Base-by-base conservation (phyloP, 35 echinoderm and acorn worm genomes). In the Chiridota heheva region DNA sequence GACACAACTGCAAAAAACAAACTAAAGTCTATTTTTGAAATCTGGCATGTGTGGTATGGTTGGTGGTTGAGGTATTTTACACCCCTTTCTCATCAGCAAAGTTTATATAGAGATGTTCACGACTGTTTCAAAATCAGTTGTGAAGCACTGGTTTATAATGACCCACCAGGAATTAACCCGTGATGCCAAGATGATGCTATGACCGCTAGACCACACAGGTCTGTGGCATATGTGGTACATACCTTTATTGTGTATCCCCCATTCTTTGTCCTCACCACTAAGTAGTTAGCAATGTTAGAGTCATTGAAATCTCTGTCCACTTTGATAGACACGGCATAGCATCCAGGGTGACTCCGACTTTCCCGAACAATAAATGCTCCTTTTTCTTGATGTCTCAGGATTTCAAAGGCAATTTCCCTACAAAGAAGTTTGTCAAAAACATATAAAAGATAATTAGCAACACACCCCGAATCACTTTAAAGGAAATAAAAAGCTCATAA, bases 401-500 rank as follows among this genome's bases (percentile, higher is more conserved):
- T 88, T 71, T 97, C 94, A 33, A 97, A 80, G 5, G 94, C 94
- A 31, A 97, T 97, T 48, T 97, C 94, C 63, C 94, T 97, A 70
- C 3, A 13, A 20, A 29, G 51, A 76, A 22, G 4, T 33, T 70
- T 70, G n/a, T n/a, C n/a, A n/a, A n/a, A n/a, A n/a, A n/a, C n/a
- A n/a, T n/a, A 51, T 51, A 12, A 51, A n/a, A 51, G n/a, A 51
- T 30, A 60, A 3, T 26, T 5, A 26, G 4, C 22, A 60, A 3
- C 32, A 18, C 32, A 60, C 17, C 22, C 4, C 4, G 32, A 60
- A 60, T 60, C 22, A 60, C 4, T 60, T 60, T 26, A 3, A 60
- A 26, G n/a, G 22, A 60, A 51, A 51, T 12, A 12, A 12, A 51
- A 12, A 51, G n/a, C n/a, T 12, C 47, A 6, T n/a, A 3, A 26